Percentiles rank a stretch among this genome's conserved stretches.
phyloP scores from a whole-genome alignment of 2,797 vertebrate species.

The Eupleurogrammus muticus region DNA sequence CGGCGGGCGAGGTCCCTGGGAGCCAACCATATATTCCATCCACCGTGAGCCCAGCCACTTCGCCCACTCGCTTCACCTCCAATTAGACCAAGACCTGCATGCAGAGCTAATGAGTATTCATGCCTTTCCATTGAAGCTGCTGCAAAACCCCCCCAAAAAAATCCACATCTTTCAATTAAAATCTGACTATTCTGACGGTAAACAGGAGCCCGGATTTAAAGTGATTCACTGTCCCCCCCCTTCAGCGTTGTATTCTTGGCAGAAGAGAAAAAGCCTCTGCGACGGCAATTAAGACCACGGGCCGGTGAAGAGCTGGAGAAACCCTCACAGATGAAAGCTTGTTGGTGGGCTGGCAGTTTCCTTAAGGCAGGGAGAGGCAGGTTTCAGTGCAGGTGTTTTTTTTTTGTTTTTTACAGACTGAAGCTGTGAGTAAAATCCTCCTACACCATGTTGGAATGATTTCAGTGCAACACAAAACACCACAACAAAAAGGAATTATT shows the following conservation, averaged over 20 bases:
- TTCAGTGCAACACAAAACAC: conserved; percentile 45
- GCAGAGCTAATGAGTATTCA: conserved; percentile 37
- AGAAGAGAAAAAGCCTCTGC: conserved; percentile 34
- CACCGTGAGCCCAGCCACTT: conserved; percentile 31
- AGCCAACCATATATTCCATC: conserved; percentile 51
- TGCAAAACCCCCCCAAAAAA: conserved; percentile 13
- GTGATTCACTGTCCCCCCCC: conserved; percentile 31
- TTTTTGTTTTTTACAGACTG: conserved; percentile 54
- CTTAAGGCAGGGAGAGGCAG: conserved; percentile 61
- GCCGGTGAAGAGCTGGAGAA: conserved; percentile 41
- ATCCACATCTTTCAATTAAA: conserved; percentile 38
- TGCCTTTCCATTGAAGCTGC: conserved; percentile 12
- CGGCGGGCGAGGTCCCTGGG: conserved; percentile 45
- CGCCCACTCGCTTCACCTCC: conserved; percentile 39
- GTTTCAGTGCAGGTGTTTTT: conserved; percentile 64
- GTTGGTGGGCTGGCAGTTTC: conserved; percentile 58
- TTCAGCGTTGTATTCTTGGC: conserved; percentile 40
- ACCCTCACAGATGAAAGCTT: conserved; percentile 63
- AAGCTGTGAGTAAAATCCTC: conserved; percentile 67
- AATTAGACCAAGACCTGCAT: conserved; percentile 43
- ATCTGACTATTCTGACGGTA: conserved; percentile 23
- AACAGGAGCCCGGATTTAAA: conserved; percentile 8
- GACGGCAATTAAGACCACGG: conserved; percentile 49
- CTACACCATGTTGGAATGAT: conserved; percentile 51
- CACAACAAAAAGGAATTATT: conserved; percentile 38